These are phyloP conservation scores for Phoxinus phoxinus DNA, from an alignment of 2,113 vertebrate species.

Conservation along the genomic window DNA sequence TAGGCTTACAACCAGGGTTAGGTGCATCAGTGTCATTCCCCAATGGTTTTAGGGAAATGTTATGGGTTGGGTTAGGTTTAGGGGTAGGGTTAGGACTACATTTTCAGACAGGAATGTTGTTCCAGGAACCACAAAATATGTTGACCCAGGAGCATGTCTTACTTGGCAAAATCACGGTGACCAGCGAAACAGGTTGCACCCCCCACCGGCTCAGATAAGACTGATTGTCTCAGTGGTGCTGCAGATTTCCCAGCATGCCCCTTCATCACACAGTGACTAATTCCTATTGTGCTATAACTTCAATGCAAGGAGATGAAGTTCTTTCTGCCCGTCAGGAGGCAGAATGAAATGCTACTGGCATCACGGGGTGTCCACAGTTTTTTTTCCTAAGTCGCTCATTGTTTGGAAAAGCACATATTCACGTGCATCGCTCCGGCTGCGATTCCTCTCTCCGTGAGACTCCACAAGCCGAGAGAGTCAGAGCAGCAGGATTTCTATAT, in stretches of 20 bases:
- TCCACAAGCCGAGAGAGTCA: constrained; percentile 9
- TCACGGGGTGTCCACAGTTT: constrained; percentile 38
- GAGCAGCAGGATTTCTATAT: constrained; percentile 19
- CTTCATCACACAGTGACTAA: constrained; percentile 42
- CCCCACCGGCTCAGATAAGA: neutral
- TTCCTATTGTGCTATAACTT: constrained; percentile 39
- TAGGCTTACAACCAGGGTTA: no score
- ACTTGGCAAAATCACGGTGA: no score
- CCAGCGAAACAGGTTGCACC: constrained; percentile 3
- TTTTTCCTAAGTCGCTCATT: constrained; percentile 11
- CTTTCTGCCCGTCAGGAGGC: neutral
- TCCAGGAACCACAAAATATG: no score
- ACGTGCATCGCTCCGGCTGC: constrained; percentile 3
- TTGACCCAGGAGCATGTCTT: no score
- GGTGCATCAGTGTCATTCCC: no score
- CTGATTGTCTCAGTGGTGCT: constrained; percentile 31
- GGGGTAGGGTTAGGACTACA: no score
- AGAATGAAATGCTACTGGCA: constrained; percentile 26
- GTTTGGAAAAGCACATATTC: constrained; percentile 27
- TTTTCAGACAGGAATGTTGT: no score
- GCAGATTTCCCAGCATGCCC: constrained; percentile 45
- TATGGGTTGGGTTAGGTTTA: no score
- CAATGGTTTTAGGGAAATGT: no score
- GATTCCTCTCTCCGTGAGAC: constrained; percentile 13
- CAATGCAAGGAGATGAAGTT: constrained; percentile 30